A percentile compares a stretch with the other conserved stretches of the same genome.
phyloP scores from a whole-genome alignment of 2,113 vertebrate genomes.

The Forbesichthys agassizii region DNA sequence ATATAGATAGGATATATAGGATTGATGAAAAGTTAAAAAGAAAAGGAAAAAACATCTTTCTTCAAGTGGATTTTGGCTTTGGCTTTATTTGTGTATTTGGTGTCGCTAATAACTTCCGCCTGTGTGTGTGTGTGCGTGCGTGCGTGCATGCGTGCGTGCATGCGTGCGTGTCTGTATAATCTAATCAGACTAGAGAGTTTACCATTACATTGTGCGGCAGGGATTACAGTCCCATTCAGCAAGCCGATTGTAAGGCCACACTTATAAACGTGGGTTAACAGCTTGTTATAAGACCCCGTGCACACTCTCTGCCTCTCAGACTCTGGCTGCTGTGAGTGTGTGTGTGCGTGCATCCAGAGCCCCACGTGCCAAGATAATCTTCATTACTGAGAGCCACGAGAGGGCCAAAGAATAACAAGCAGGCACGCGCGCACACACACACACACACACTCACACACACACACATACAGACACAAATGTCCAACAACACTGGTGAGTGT shows the following conservation, averaged over 20 bases:
- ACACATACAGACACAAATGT: too few species aligned
- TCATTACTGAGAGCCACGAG: constrained; percentile 40
- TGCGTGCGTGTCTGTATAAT: constrained; percentile 37
- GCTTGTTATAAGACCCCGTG: constrained; percentile 50
- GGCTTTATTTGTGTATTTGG: background rate
- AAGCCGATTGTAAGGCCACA: constrained; percentile 60
- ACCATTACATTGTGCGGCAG: constrained; percentile 64
- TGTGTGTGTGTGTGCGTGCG: background rate
- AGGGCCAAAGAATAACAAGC: constrained; percentile 47
- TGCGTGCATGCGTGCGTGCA: background rate
- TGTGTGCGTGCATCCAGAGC: constrained; percentile 12
- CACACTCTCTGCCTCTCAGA: constrained; percentile 1
- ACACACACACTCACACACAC: too few species aligned
- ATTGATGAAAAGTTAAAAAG: background rate
- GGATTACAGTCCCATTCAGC: constrained; percentile 64
- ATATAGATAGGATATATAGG: constrained; percentile 3
- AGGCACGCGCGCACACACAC: background rate
- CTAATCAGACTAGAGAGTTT: constrained; percentile 69
- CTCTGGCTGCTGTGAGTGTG: constrained; percentile 11
- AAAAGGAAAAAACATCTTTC: background rate
- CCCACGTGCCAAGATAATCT: constrained; percentile 51
- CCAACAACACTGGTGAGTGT: too few species aligned
- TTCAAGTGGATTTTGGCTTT: constrained; percentile 3
- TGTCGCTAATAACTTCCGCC: background rate
- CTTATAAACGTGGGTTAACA: constrained; percentile 64